Percentiles rank a stretch among this genome's conserved stretches.
phyloP scores from a whole-genome alignment of 2,888 invertebrate genomes.

The Thecocarcelia acutangulata region DNA sequence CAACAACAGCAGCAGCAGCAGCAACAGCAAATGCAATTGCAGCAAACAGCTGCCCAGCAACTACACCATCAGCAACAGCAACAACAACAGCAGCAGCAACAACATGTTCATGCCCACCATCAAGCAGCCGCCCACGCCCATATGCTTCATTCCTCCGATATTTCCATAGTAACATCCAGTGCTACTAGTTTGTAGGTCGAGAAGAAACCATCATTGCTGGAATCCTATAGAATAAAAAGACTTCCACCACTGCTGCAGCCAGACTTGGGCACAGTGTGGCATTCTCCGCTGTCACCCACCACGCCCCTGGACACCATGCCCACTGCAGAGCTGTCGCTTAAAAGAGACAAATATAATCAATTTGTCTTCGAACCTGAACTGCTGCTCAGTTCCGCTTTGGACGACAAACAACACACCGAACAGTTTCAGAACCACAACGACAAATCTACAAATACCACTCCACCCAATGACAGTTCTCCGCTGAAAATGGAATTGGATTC shows the following conservation, averaged over 20 bases:
- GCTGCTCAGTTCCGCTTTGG: conserved; percentile 20
- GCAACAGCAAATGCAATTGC: conserved; percentile 78
- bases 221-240: conserved; percentile 62
- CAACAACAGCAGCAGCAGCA: conserved; percentile 81
- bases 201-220: conserved; percentile 71
- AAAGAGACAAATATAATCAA: conserved; percentile 44
- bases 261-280: conserved; percentile 57
- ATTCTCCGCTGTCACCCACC: conserved; percentile 74
- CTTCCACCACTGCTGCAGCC: conserved; percentile 58
- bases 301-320: conserved; percentile 75
- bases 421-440: conserved; percentile 2
- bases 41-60: conserved; percentile 81
- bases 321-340: conserved; percentile 71
- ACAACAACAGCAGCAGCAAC: conserved; percentile 79
- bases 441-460: conserved; percentile 64
- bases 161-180: conserved; percentile 80
- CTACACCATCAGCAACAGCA: conserved; percentile 80
- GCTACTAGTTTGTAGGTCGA: conserved; percentile 81
- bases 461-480: conserved; percentile 5
- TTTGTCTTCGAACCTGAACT: conserved; percentile 54
- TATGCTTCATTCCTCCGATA: conserved; percentile 80
- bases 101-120: conserved; percentile 82
- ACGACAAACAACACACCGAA: background rate
- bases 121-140: conserved; percentile 74
- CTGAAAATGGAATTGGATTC: conserved; percentile 35